Base-by-base conservation (phyloP, 37 sponge, comb jelly and placozoan species). In the Oopsacas minuta region DNA sequence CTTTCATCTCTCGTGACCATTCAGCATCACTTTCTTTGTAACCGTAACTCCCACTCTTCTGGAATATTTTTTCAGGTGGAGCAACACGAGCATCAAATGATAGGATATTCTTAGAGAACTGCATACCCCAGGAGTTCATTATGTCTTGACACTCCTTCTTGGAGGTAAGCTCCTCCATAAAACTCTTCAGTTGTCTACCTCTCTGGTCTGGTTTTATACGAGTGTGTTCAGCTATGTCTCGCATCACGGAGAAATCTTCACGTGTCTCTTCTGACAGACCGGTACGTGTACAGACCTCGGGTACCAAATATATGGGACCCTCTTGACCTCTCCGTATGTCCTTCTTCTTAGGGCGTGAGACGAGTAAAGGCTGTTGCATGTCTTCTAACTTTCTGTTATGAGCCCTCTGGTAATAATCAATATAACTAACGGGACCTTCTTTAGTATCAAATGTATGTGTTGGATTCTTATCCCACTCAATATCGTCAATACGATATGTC, bases 401-500 rank as follows among this genome's bases (percentile, higher is more conserved):
- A 1, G 52, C 39, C 81, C 88, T 84, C 42, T 86, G 84, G 87
- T 94, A 97, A 52, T 97, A 94, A 12, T 88, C 91, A 15, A 92
- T 35, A 69, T 90, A 92, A 25, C 88, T 82, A 35, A 91, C 91
- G 52, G 89, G 85, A 0, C 93, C 94, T 46, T 53, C 52, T n/a
- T 36, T 17, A 20, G 83, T 85, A 37, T 75, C 36, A 83, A 97
- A 94, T 0, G 86, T 91, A 36, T 81, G 86, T 36, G 23, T 38
- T 20, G 97, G 97, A 38, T 82, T 91, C 82, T 86, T 87, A 0
- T 88, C 83, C 93, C 94, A 97, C 51, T 86, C 93, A 83, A 97
- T 97, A 86, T 94, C 97, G 87, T 97, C 97, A 53, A 97, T 88
- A 34, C 97, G 90, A 39, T 97, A 94, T 0, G 97, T 97, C 89